These are phyloP conservation scores for Lasioglossum pauxillum DNA, from an alignment of 2,888 invertebrate genomes.

Conservation along the genomic window DNA sequence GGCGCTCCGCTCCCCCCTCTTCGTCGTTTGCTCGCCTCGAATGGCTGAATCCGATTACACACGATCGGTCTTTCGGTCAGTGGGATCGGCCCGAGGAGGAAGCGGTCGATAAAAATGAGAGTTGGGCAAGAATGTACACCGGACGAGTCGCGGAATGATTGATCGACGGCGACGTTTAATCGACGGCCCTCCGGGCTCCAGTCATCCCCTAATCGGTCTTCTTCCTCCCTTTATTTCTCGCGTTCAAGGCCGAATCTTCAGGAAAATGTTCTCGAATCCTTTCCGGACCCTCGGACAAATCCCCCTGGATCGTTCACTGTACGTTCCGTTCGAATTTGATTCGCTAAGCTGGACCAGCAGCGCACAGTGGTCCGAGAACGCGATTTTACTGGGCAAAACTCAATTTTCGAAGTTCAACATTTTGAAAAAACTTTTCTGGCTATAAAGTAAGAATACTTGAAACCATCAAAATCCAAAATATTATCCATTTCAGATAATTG, in stretches of 20 bases:
- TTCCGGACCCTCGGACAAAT: conserved; percentile 58
- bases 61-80: conserved; percentile 42
- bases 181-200: background rate
- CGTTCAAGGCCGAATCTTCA: conserved; percentile 28
- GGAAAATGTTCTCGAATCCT: conserved; percentile 46
- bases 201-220: background rate
- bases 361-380: too few species aligned
- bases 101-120: conserved; percentile 9
- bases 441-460: too few species aligned
- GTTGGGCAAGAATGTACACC: background rate
- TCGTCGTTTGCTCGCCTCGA: background rate
- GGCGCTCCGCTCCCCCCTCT: conserved; percentile 18
- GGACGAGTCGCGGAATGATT: conserved; percentile 11
- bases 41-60: conserved; percentile 22
- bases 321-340: background rate
- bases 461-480: too few species aligned
- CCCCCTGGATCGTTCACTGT: conserved; percentile 18
- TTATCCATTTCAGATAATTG: too few species aligned
- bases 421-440: too few species aligned
- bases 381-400: too few species aligned
- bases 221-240: background rate
- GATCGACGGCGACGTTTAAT: conserved; percentile 28
- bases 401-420: too few species aligned
- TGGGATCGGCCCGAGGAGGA: conserved; percentile 12
- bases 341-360: too few species aligned